Conservation (phyloP, 2,888 invertebrate genomes). For the Brenthis hecate region DNA sequence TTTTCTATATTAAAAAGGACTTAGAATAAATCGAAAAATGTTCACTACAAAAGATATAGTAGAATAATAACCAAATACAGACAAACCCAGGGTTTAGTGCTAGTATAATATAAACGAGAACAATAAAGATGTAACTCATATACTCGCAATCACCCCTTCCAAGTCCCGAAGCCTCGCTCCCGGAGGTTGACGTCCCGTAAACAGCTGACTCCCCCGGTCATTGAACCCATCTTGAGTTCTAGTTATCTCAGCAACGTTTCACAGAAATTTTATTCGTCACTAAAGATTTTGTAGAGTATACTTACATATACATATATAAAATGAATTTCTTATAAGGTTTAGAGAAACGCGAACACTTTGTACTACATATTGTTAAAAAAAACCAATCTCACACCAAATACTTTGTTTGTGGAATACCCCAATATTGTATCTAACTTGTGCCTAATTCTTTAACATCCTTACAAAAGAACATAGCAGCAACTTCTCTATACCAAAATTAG, state of each 20-base stretch:
- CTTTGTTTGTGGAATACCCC: too few species aligned
- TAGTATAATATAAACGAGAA: constrained; percentile 9
- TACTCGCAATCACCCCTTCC: constrained; percentile 23
- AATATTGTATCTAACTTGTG: too few species aligned
- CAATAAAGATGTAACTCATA: constrained; percentile 15
- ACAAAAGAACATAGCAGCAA: constrained; percentile 17
- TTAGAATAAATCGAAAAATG: too few species aligned
- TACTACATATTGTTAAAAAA: too few species aligned
- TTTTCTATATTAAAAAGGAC: too few species aligned
- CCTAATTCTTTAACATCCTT: neutral
- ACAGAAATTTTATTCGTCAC: constrained; percentile 21
- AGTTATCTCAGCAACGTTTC: constrained; percentile 27
- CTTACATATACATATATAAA: too few species aligned
- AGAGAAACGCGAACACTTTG: too few species aligned
- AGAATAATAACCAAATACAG: neutral
- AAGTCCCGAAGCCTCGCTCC: constrained; percentile 30
- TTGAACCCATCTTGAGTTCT: constrained; percentile 50
- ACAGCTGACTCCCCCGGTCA: constrained; percentile 69
- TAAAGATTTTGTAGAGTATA: neutral
- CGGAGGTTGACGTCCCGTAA: constrained; percentile 62
- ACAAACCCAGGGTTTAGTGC: neutral
- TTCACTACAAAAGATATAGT: too few species aligned
- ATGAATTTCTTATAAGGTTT: too few species aligned
- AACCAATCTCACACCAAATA: too few species aligned
- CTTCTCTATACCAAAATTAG: neutral